phyloP scores from a whole-genome alignment of 2,797 vertebrate species.

The Sebastes flavidus region DNA sequence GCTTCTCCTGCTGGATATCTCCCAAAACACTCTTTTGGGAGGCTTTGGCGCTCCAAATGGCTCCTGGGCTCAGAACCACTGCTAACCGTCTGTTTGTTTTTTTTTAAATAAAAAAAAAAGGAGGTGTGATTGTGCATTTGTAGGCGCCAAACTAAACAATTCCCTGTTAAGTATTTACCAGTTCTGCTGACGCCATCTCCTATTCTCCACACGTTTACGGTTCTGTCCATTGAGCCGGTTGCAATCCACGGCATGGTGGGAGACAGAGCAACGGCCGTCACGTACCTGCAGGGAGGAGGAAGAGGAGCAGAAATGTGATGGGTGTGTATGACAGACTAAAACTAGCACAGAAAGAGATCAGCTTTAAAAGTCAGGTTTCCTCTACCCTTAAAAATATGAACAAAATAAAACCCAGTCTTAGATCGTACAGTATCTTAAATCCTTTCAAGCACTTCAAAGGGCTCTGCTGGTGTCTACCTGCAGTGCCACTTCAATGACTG shows the following conservation, averaged over 20 bases:
- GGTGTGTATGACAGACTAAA: slow-evolving; percentile 19
- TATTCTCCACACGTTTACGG: slow-evolving; percentile 87
- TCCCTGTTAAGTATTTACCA: slow-evolving; percentile 63
- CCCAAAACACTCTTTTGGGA: slow-evolving; percentile 56
- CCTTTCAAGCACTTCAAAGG: slow-evolving; percentile 70
- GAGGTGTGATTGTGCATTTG: slow-evolving; percentile 31
- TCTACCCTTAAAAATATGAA: background rate
- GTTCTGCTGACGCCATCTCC: slow-evolving; percentile 64
- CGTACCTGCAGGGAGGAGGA: slow-evolving; percentile 80
- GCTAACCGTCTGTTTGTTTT: slow-evolving; percentile 3
- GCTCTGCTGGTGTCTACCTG: slow-evolving; percentile 55
- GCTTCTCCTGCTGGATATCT: slow-evolving; percentile 38
- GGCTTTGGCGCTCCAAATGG: slow-evolving; percentile 19
- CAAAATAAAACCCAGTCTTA: slow-evolving; percentile 25
- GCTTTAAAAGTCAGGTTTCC: slow-evolving; percentile 34
- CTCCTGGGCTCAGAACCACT: slow-evolving; percentile 32
- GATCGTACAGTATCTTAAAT: slow-evolving; percentile 56
- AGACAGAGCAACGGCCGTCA: slow-evolving; percentile 89
- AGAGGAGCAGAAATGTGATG: slow-evolving; percentile 10
- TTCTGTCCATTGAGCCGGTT: slow-evolving; percentile 92
- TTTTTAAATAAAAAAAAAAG: background rate
- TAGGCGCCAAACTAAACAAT: slow-evolving; percentile 24
- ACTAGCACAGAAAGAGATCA: slow-evolving; percentile 35
- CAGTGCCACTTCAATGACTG: slow-evolving; percentile 61
- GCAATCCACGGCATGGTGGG: slow-evolving; percentile 84